Evolutionary conservation across 2,888 invertebrate species (phyloP).

Genomic region (Acutogordius australiensis): DNA sequence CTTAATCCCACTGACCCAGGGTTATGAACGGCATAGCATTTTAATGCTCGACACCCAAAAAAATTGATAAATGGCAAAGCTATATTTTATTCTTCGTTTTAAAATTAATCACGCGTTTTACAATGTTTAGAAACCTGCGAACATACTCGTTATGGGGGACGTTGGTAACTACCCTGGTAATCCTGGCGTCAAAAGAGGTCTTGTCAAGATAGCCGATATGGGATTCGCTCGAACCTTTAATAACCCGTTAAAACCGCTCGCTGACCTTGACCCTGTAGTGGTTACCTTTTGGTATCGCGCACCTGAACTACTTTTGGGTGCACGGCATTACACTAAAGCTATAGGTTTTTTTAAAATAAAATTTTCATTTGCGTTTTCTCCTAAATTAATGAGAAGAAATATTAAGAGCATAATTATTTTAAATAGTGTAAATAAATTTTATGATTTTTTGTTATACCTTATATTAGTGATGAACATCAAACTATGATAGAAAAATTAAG

Average conservation of each 20-base stretch:
- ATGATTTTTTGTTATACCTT: constrained; percentile 12
- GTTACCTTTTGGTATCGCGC: constrained; percentile 99
- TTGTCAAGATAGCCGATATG: constrained; percentile 54
- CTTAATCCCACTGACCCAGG: too few species aligned
- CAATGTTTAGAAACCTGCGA: constrained; percentile 56
- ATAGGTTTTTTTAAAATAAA: constrained; percentile 10
- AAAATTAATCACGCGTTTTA: too few species aligned
- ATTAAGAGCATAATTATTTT: not conserved
- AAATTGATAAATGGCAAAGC: too few species aligned
- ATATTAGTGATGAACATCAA: too few species aligned
- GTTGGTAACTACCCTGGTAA: not conserved
- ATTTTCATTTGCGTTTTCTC: constrained; percentile 7
- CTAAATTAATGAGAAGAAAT: not conserved
- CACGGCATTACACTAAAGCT: constrained; percentile 22
- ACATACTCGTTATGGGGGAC: constrained; percentile 96
- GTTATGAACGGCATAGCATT: too few species aligned
- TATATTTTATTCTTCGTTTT: too few species aligned
- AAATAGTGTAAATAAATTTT: not conserved
- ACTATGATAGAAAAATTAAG: too few species aligned
- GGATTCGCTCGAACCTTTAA: constrained; percentile 91
- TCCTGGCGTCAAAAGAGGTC: constrained; percentile 55
- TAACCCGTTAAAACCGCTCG: constrained; percentile 78
- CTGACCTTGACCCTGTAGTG: constrained; percentile 91
- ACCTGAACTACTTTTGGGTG: constrained; percentile 38
- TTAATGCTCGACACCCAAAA: too few species aligned